Evolutionary conservation across 1,140 invertebrate species (phyloP).

Genomic region (Drosophila kurseongensis): DNA sequence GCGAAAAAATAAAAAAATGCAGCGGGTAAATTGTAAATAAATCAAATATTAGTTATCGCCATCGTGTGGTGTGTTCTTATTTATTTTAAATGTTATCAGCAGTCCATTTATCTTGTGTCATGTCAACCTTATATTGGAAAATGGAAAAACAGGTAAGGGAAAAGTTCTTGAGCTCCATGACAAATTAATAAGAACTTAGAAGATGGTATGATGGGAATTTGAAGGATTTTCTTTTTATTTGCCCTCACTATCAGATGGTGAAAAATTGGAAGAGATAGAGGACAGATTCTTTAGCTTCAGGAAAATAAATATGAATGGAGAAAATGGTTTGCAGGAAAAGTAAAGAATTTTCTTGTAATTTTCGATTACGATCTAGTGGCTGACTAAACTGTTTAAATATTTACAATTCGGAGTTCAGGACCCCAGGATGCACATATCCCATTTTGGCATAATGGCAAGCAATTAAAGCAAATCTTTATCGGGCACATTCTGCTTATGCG

Average conservation of each 20-base stretch:
- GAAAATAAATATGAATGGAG: not conserved
- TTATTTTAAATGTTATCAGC: slow-evolving; percentile 38
- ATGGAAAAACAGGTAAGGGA: too few species aligned
- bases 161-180: not conserved
- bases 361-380: not conserved
- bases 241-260: too few species aligned
- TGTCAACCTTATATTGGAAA: slow-evolving; percentile 20
- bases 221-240: too few species aligned
- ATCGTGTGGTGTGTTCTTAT: slow-evolving; percentile 11
- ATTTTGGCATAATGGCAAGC: slow-evolving; percentile 32
- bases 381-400: slow-evolving; percentile 17
- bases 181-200: not conserved
- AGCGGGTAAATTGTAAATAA: slow-evolving; percentile 65
- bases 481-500: slow-evolving; percentile 31
- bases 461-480: slow-evolving; percentile 48
- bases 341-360: slow-evolving; percentile 5
- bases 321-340: too few species aligned
- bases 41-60: slow-evolving; percentile 69
- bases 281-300: not conserved
- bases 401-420: slow-evolving; percentile 4
- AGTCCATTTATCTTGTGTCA: slow-evolving; percentile 18
- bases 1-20: slow-evolving; percentile 46
- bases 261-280: not conserved
- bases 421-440: not conserved
- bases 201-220: not conserved